phyloP scores from a whole-genome alignment of 1,140 invertebrate genomes.

The Drosophila parvula region DNA sequence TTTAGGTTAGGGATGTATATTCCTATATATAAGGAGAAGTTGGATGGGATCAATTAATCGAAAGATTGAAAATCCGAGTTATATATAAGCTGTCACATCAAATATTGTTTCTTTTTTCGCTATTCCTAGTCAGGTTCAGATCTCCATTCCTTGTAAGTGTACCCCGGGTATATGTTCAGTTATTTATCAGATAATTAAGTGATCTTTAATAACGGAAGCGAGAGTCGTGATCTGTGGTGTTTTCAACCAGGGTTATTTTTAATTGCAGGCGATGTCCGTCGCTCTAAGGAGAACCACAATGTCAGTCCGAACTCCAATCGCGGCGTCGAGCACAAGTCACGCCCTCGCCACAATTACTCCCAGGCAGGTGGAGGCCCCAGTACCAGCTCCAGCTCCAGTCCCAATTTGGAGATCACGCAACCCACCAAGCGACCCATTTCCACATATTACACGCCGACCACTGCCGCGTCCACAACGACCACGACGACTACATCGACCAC shows the following conservation, averaged over 20 bases:
- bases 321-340: slow-evolving; percentile 70
- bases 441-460: slow-evolving; percentile 80
- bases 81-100: too few species aligned
- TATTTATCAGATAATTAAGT: slow-evolving; percentile 1
- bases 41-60: too few species aligned
- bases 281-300: slow-evolving; percentile 73
- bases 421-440: slow-evolving; percentile 75
- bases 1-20: too few species aligned
- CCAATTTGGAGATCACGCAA: slow-evolving; percentile 66
- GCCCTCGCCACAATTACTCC: slow-evolving; percentile 66
- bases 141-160: background rate
- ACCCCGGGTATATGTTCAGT: background rate
- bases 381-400: slow-evolving; percentile 44
- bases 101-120: too few species aligned
- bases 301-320: slow-evolving; percentile 31
- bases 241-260: slow-evolving; percentile 6
- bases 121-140: background rate
- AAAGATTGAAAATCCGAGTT: too few species aligned
- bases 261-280: slow-evolving; percentile 76
- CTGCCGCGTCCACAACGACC: slow-evolving; percentile 23
- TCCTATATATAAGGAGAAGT: too few species aligned
- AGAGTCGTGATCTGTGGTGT: slow-evolving; percentile 1
- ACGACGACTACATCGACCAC: slow-evolving; percentile 53
- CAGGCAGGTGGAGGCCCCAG: slow-evolving; percentile 34
- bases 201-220: background rate